Conservation (phyloP, 2,113 vertebrate species). For the Herpailurus yagouaroundi region DNA sequence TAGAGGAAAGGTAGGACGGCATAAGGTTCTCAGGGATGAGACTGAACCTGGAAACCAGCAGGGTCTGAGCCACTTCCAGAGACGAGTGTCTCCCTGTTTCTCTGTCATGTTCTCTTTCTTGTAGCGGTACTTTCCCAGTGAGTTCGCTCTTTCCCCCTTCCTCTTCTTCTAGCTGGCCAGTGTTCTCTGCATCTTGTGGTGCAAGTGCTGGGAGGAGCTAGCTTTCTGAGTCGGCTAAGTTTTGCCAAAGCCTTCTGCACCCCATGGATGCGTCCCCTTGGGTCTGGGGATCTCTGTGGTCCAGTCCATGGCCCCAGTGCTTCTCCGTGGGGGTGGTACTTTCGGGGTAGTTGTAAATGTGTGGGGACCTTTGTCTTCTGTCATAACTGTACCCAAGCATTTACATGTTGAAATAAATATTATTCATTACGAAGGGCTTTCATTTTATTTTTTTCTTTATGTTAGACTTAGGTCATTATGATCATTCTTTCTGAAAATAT, state of each 20-base stretch:
- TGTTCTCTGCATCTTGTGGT: accelerated
- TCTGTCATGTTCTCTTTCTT: too few species aligned
- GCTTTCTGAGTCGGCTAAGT: not conserved
- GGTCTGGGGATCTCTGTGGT: accelerated
- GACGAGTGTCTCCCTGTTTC: accelerated
- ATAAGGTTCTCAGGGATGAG: accelerated
- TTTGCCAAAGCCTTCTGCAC: accelerated
- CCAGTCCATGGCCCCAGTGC: not conserved
- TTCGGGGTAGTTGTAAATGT: not conserved
- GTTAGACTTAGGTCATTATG: not conserved
- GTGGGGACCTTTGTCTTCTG: not conserved
- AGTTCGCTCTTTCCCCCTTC: not conserved
- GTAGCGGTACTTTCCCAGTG: not conserved
- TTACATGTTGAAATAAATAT: not conserved
- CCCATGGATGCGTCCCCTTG: not conserved
- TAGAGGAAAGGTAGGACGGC: not conserved
- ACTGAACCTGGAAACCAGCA: accelerated
- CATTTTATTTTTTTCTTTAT: not conserved
- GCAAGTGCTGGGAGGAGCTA: too few species aligned
- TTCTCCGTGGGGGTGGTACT: accelerated
- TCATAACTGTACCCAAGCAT: not conserved
- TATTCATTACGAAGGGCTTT: not conserved
- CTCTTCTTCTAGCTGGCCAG: not conserved
- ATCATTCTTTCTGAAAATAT: not conserved
- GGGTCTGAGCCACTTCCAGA: not conserved